These are phyloP conservation scores for Babylonia areolata DNA, from an alignment of 1,140 invertebrate species.

Conservation along the genomic window DNA sequence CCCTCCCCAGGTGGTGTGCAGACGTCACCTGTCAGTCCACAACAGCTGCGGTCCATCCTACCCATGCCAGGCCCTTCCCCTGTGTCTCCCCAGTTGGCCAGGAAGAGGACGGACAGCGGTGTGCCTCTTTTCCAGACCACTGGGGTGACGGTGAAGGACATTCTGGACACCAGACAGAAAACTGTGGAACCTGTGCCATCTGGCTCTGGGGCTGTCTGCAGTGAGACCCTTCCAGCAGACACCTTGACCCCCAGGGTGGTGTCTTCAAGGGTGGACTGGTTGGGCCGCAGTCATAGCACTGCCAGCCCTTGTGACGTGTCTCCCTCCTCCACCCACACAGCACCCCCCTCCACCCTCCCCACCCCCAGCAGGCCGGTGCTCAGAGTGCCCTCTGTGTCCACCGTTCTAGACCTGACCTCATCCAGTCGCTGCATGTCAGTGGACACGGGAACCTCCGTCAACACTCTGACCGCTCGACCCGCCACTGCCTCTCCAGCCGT, in stretches of 20 bases:
- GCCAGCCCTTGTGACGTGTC: neutral
- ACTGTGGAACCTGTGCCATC: neutral
- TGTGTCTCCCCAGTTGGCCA: neutral
- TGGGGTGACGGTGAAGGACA: conserved; percentile 25
- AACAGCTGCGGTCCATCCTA: neutral
- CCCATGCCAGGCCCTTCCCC: neutral
- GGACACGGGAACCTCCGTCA: conserved; percentile 12
- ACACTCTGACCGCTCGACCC: neutral
- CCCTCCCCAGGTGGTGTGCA: neutral
- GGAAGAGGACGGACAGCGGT: neutral
- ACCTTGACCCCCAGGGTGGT: neutral
- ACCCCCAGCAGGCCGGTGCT: conserved; percentile 49
- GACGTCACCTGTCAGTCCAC: neutral
- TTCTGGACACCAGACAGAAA: conserved; percentile 12
- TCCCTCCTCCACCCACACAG: neutral
- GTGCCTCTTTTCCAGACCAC: neutral
- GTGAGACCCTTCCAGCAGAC: too few relatives aligned
- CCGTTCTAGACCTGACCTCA: conserved; percentile 16
- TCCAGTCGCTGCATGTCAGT: neutral
- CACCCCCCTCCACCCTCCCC: neutral
- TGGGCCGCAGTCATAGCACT: neutral
- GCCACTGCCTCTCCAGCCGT: conserved; percentile 10
- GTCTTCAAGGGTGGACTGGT: neutral
- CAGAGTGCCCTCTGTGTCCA: conserved; percentile 50
- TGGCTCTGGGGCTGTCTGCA: neutral